Conservation (phyloP, 2,888 invertebrate genomes). For the Cyaniris semiargus region DNA sequence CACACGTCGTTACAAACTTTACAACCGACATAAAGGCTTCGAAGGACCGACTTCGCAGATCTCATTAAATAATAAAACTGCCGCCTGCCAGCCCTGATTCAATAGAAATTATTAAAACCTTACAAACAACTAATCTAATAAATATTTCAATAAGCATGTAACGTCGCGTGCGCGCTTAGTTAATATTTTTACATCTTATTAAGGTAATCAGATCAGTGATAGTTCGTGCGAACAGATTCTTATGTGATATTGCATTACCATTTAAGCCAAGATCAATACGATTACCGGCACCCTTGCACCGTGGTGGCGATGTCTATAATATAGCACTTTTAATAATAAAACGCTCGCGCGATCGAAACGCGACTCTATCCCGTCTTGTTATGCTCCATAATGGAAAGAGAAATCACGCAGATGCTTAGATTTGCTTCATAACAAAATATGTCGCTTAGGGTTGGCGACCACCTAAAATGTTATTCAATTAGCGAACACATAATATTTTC, state of each 20-base stretch:
- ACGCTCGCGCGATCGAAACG: neutral
- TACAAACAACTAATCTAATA: slow-evolving; percentile 31
- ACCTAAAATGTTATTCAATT: slow-evolving; percentile 2
- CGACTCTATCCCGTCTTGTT: neutral
- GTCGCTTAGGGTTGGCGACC: slow-evolving; percentile 19
- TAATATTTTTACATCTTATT: slow-evolving; percentile 32
- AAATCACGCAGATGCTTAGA: neutral
- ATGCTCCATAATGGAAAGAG: neutral
- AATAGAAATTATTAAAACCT: slow-evolving; percentile 30
- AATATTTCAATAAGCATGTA: slow-evolving; percentile 29
- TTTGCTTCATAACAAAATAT: slow-evolving; percentile 21
- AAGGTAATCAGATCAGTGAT: slow-evolving; percentile 28
- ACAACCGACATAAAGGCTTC: neutral
- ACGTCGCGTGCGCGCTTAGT: slow-evolving; percentile 28
- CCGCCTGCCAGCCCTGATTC: slow-evolving; percentile 8
- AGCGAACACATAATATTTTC: neutral
- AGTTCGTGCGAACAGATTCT: slow-evolving; percentile 30
- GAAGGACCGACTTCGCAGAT: neutral
- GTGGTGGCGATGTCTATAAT: slow-evolving; percentile 11
- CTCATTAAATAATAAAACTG: slow-evolving; percentile 3
- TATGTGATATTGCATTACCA: slow-evolving; percentile 28
- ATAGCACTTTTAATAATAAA: slow-evolving; percentile 10
- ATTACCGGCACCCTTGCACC: slow-evolving; percentile 22
- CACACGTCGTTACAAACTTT: slow-evolving; percentile 6
- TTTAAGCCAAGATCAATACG: slow-evolving; percentile 25